A percentile compares a stretch with the other conserved stretches of the same genome.
Evolutionary conservation across 2,888 invertebrate species (phyloP).

Genomic region (Spialia ferax): DNA sequence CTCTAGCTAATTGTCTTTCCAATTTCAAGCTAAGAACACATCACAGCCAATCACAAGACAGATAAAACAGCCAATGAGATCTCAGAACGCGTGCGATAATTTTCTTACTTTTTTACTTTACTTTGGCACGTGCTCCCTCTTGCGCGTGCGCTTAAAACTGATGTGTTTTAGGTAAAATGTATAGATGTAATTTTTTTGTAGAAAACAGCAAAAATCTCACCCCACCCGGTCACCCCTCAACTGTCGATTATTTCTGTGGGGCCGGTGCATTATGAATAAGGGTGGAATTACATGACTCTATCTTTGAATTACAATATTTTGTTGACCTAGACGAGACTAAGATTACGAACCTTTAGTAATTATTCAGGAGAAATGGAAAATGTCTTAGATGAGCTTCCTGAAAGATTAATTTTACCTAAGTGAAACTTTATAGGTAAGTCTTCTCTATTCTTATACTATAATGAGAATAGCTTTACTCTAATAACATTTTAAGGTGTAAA

Average conservation of each 20-base stretch:
- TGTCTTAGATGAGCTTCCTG: not conserved
- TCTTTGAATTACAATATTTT: not conserved
- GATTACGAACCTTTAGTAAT: too few relatives aligned
- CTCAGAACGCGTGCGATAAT: conserved; percentile 25
- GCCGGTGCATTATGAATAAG: conserved; percentile 74
- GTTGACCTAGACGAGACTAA: too few relatives aligned
- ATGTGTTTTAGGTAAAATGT: conserved; percentile 82
- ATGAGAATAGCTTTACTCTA: too few relatives aligned
- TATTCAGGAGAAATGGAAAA: too few relatives aligned
- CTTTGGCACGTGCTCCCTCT: conserved; percentile 65
- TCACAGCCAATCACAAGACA: conserved; percentile 31
- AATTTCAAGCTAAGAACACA: conserved; percentile 21
- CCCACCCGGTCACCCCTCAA: conserved; percentile 71
- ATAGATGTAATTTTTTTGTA: conserved; percentile 71
- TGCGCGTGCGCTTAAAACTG: conserved; percentile 81
- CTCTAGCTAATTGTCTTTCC: not conserved
- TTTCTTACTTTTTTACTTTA: conserved; percentile 37
- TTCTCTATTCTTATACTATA: too few relatives aligned
- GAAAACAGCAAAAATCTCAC: conserved; percentile 81
- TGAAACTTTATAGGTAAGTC: too few relatives aligned
- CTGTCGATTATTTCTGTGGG: conserved; percentile 70
- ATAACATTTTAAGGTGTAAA: too few relatives aligned
- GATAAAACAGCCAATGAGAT: not conserved
- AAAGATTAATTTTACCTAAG: too few relatives aligned
- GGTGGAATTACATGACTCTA: conserved; percentile 64